Evolutionary conservation across 2,888 invertebrate species (phyloP), one percentile per base, ranked within the genome.

Genomic region (Stramonita haemastoma): DNA sequence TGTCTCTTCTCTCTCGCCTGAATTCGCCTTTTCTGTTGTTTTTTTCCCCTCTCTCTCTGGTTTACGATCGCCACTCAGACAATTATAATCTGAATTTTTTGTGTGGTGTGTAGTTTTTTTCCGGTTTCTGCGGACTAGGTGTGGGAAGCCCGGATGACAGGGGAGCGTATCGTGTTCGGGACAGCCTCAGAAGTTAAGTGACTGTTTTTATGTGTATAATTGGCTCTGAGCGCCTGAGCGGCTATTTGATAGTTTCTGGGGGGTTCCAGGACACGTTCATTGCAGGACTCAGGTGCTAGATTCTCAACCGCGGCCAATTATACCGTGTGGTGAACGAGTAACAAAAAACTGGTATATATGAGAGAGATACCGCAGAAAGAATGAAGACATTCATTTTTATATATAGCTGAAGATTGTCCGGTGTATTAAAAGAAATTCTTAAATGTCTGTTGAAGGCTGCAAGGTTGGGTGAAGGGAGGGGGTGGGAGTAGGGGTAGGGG

Each of bases 131-230:
- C 66, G 66, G 66, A 26, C 26, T 66, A 66, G 66, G 66, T 66
- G 66, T 46, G 46, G 46, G 8, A 8, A 8, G 46, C 46, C 46
- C 46, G 73, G 81, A 29, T 36, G 26, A 15, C 36, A 29, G 46
- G 29, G 57, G n/a, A 29, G n/a, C 15, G 84, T 84, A 56, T 84
- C 84, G 26, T 5, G n/a, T 84, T 84, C 84, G 26, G 29, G 57
- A 84, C 84, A 84, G n/a, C 57, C 84, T 46, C n/a, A 29, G 29
- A 29, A 83, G 83, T 84, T 29, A 56, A 84, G 81, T 84, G 84
- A 56, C 84, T 84, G 84, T 84, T 84, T 84, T 84, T 84, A 57
- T 84, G 84, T 17, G 84, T 84, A 15, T 8, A 57, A 84, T 84
- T 29, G 84, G 56, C 57, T 84, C 11, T 29, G 4, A 29, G 57